Base-by-base conservation (phyloP, 2,113 vertebrate genomes). In the Etheostoma cragini region DNA sequence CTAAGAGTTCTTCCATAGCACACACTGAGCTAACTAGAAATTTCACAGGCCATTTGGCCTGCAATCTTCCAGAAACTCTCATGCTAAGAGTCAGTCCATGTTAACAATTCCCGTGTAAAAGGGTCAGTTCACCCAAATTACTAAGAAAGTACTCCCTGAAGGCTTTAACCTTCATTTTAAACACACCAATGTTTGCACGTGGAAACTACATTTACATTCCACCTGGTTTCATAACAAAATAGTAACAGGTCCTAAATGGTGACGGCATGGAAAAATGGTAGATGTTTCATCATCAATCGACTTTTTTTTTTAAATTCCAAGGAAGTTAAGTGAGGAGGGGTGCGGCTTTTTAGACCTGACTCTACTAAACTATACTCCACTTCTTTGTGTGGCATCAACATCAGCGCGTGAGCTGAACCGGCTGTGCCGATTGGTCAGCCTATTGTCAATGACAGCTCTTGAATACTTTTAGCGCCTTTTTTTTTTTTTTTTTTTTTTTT, bases 151-250 rank as follows among this genome's bases (percentile, higher is more conserved):
- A 35, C 7, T 35, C 35, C 35, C 35, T 35, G 35, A 35, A 35
- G 35, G n/a, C 58, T 38, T 69, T n/a, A 70, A 26, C n/a, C 10
- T 33, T 61, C 16, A 11, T 30, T 53, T 60, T 46, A 56, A 33
- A 45, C 30, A 74, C 54, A 52, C 49, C 24, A 24, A 76, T n/a
- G 6, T 74, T 45, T 30, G 52, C 30, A 70, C 56, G 49, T 24
- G n/a, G n/a, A 12, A 4, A 49, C 46, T 35, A 66, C 30, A 53
- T 71, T 72, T 46, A 66, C 45, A 67, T 47, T 57, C 35, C 52
- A 56, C 3, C 14, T 22, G 17, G 22, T 13, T 52, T 58, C 35
- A 33, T 65, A 35, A 17, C 5, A 4, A 70, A 56, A 64, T 38
- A 38, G 10, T 2, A 38, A 10, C 38, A 11, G 38, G 38, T 10